Evolutionary conservation across 2,888 invertebrate genomes (phyloP), one percentile per base, ranked within the genome.

Genomic region (Shargacucullia verbasci): DNA sequence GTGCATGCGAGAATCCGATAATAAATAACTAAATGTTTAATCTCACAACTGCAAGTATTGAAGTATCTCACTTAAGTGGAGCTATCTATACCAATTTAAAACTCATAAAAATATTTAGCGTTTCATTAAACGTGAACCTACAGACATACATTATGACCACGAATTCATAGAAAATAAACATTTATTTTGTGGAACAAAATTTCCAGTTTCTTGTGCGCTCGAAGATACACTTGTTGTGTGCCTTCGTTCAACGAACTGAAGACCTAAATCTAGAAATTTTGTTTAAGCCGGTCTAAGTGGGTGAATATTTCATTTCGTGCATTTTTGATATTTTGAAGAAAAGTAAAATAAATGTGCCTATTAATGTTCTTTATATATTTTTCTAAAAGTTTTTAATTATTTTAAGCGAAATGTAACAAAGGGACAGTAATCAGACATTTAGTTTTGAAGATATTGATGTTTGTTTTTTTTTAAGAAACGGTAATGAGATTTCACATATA

Each of bases 101-200:
- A 48, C 34, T 40, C 39, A 10, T 37, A 31, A 7, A 37, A 40
- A 54, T 40, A 44, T 13, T 41, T 33, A 34, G 47, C 43, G 14
- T 44, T 35, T n/a, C 29, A 46, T 7, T 10, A 15, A 38, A 10
- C 27, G 27, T 9, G 13, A 47, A 13, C 10, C 12, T 43, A 12
- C 39, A 31, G 20, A 47, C 54, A n/a, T n/a, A 20, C 55, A 31
- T 15, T 14, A 48, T 10, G n/a, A 43, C 29, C 47, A 35, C 37
- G 27, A 48, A 60, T 60, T 46, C 31, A 59, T 34, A 65, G 55
- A 63, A 63, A 64, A 73, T 58, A 71, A 60, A 70, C 57, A 73
- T 59, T 54, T 33, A 34, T 48, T 50, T 58, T 60, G 48, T 70
- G 33, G 20, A 34, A 35, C 33, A 56, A 46, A 44, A 39, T 44